Conservation (phyloP, 2,113 vertebrate species). For the human region DNA sequence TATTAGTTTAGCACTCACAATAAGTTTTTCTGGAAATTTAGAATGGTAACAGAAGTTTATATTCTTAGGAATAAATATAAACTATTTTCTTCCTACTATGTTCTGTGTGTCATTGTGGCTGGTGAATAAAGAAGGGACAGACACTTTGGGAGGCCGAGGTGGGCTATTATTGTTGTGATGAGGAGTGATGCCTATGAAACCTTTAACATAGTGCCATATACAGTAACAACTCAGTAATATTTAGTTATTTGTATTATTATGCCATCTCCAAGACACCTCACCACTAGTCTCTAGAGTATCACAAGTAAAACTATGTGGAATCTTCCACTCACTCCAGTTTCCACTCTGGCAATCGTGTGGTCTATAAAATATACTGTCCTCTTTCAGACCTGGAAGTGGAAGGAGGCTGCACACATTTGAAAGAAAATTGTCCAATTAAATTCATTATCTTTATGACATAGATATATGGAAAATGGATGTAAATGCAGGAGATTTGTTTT, state of each 20-base stretch:
- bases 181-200: background rate
- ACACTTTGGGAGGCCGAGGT: too few relatives aligned
- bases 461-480: background rate
- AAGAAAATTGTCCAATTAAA: background rate
- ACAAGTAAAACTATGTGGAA: background rate
- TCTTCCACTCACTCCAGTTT: background rate
- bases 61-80: background rate
- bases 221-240: background rate
- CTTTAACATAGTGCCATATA: background rate
- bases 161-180: background rate
- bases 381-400: background rate
- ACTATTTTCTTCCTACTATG: background rate
- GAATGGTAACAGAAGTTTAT: background rate
- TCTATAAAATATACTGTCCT: background rate
- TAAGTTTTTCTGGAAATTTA: background rate
- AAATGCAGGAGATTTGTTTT: background rate
- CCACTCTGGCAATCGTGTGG: background rate
- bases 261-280: background rate
- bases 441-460: background rate
- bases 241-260: background rate
- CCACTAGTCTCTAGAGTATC: background rate
- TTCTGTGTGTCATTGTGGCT: background rate
- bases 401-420: background rate
- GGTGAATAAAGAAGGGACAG: background rate
- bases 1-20: background rate